phyloP scores from a whole-genome alignment of 2,888 invertebrate species.

The Desoria tigrina region DNA sequence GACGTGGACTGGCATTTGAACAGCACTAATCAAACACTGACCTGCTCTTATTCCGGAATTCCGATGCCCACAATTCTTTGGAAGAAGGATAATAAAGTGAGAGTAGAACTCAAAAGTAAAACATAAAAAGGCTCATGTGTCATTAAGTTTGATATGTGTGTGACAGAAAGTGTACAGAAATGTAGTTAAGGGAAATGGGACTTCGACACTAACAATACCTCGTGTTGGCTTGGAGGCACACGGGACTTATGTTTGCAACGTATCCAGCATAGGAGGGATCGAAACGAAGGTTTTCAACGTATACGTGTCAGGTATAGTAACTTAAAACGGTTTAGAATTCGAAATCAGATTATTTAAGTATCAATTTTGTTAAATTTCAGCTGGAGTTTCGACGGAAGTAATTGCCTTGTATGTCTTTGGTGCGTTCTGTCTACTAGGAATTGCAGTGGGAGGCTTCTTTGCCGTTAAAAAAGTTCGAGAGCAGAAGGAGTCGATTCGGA shows the following conservation, averaged over 20 bases:
- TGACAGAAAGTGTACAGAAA: neutral
- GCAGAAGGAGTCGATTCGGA: slow-evolving; percentile 33
- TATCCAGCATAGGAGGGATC: neutral
- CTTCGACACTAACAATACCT: neutral
- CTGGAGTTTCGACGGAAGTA: neutral
- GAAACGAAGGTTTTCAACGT: slow-evolving; percentile 4
- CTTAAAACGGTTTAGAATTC: neutral
- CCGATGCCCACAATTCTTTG: neutral
- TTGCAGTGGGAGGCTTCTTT: slow-evolving; percentile 14
- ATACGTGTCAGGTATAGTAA: neutral
- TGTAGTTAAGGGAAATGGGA: neutral
- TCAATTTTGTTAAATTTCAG: neutral
- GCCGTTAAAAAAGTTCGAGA: slow-evolving; percentile 15
- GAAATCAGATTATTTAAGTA: too few relatives aligned
- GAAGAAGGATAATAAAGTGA: slow-evolving; percentile 38
- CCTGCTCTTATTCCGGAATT: neutral
- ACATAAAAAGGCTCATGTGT: neutral
- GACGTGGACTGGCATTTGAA: slow-evolving; percentile 40
- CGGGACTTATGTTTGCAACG: neutral
- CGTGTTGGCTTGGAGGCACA: neutral
- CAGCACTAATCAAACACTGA: slow-evolving; percentile 34
- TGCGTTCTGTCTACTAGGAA: neutral
- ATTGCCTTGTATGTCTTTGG: neutral
- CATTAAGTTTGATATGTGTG: too few relatives aligned
- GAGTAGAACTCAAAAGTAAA: neutral